Evolutionary conservation across 2,113 vertebrate species (phyloP).

Genomic region (Catagonus wagneri): DNA sequence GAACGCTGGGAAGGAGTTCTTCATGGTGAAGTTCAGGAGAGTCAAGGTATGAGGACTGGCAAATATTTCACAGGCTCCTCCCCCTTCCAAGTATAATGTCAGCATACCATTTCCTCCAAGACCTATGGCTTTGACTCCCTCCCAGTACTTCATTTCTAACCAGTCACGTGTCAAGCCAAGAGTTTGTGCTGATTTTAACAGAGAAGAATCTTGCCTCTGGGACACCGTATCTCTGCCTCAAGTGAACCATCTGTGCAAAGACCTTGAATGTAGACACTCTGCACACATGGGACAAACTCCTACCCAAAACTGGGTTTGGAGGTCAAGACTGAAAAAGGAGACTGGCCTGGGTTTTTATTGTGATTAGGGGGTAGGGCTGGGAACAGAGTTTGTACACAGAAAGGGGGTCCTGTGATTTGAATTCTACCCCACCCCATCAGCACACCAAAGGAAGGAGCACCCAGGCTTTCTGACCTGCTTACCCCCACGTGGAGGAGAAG

Average conservation of each 20-base stretch:
- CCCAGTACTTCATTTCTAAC: background rate
- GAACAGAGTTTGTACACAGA: background rate
- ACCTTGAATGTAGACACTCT: background rate
- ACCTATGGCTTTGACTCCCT: background rate
- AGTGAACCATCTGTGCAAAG: background rate
- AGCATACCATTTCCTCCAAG: background rate
- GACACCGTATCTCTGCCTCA: background rate
- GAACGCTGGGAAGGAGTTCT: background rate
- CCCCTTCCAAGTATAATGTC: background rate
- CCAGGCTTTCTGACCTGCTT: background rate
- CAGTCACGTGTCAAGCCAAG: background rate
- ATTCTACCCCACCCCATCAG: too few relatives aligned
- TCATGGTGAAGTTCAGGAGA: background rate
- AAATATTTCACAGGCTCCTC: background rate
- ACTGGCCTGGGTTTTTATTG: background rate
- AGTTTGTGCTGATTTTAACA: background rate
- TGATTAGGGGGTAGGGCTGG: rapidly evolving
- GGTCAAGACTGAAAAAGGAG: background rate
- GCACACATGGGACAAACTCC: background rate
- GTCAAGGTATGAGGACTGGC: background rate
- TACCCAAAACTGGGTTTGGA: background rate
- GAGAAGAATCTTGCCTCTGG: background rate
- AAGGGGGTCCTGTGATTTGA: background rate
- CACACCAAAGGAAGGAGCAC: background rate
- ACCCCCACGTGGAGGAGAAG: background rate